Evolutionary conservation across 1,140 invertebrate genomes (phyloP).

Genomic region (Trichonephila clavipes): DNA sequence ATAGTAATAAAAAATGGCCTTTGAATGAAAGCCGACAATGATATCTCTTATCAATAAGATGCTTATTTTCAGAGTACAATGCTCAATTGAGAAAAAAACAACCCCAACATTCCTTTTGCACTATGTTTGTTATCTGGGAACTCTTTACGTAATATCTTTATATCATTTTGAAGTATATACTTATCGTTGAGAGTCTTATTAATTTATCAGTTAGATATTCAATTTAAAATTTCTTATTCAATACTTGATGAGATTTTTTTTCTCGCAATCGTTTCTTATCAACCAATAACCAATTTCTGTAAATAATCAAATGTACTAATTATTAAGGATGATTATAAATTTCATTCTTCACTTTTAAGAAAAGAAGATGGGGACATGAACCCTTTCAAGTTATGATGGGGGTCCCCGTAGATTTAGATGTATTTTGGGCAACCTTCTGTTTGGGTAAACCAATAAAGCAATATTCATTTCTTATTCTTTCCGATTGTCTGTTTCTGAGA

Average conservation of each 20-base stretch:
- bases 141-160: conserved; percentile 38
- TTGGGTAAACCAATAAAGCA: too few relatives aligned
- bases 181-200: not conserved
- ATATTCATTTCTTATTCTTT: too few relatives aligned
- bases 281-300: not conserved
- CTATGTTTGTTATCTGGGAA: conserved; percentile 19
- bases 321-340: too few relatives aligned
- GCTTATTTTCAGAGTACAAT: conserved; percentile 30
- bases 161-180: conserved; percentile 8
- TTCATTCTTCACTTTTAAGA: too few relatives aligned
- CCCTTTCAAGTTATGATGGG: too few relatives aligned
- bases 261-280: not conserved
- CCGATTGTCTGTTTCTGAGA: too few relatives aligned
- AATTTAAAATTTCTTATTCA: not conserved
- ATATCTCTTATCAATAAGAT: conserved; percentile 24
- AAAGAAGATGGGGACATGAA: too few relatives aligned
- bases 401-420: too few relatives aligned
- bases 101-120: conserved; percentile 28
- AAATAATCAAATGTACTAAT: too few relatives aligned
- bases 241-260: not conserved
- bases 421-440: too few relatives aligned
- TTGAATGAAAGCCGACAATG: conserved; percentile 3
- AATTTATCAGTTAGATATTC: not conserved
- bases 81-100: conserved; percentile 23
- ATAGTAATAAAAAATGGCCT: not conserved